Percentiles rank a stretch among this genome's conserved stretches.
Conservation (phyloP, 2,797 vertebrate genomes). For the Echeneis naucrates region DNA sequence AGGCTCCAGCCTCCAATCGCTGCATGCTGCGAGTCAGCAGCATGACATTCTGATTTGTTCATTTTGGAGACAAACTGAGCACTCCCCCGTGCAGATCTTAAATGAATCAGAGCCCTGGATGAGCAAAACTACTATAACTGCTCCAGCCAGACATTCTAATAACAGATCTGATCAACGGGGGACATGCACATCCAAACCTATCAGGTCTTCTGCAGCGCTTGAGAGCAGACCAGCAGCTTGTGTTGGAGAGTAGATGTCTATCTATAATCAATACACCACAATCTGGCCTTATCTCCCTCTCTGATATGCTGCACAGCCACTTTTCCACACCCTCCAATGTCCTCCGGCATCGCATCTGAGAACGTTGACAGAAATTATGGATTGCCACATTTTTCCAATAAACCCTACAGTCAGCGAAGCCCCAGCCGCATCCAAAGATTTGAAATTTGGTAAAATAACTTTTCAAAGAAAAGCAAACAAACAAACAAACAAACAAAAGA, state of each 20-base stretch:
- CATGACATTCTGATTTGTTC: slow-evolving; percentile 24
- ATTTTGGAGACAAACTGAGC: slow-evolving; percentile 16
- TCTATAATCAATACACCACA: slow-evolving; percentile 81
- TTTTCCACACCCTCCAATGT: slow-evolving; percentile 71
- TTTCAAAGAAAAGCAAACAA: slow-evolving; percentile 18
- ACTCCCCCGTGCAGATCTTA: slow-evolving; percentile 9
- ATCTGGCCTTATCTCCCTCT: slow-evolving; percentile 78
- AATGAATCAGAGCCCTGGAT: slow-evolving; percentile 41
- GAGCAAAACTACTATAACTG: slow-evolving; percentile 29
- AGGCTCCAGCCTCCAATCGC: slow-evolving; percentile 5
- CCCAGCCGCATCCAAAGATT: slow-evolving; percentile 28
- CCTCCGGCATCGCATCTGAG: slow-evolving; percentile 62
- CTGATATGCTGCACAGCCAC: slow-evolving; percentile 75
- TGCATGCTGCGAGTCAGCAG: slow-evolving; percentile 9
- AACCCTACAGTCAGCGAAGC: slow-evolving; percentile 56
- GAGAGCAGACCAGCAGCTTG: slow-evolving; percentile 63
- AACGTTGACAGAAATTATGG: slow-evolving; percentile 74
- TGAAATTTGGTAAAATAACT: slow-evolving; percentile 51
- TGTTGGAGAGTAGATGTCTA: slow-evolving; percentile 78
- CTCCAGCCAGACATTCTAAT: slow-evolving; percentile 54
- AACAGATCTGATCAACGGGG: slow-evolving; percentile 62
- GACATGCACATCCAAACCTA: slow-evolving; percentile 58
- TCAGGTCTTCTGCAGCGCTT: slow-evolving; percentile 53
- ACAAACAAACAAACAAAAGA: too few species aligned
- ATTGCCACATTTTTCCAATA: slow-evolving; percentile 68